Evolutionary conservation across 2,113 vertebrate genomes (phyloP).

Genomic region (Gallinago undulata): DNA sequence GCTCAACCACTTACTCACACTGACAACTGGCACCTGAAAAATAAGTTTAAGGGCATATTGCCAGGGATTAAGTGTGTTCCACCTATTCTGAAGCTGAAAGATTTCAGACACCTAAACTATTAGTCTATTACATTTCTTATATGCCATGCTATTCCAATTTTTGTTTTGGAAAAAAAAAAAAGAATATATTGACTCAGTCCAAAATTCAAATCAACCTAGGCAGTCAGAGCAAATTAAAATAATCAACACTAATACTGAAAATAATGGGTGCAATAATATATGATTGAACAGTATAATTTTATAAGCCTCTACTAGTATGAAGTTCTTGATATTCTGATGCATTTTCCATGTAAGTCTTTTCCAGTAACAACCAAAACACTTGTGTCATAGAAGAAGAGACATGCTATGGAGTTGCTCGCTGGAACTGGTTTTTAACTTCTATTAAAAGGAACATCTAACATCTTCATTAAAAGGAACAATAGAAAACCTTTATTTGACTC

Average conservation of each 20-base stretch:
- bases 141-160: background rate
- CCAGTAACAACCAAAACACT: background rate
- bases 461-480: background rate
- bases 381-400: background rate
- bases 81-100: background rate
- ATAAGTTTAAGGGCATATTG: background rate
- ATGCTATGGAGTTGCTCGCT: background rate
- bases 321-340: background rate
- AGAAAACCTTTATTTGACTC: background rate
- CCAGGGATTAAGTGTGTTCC: background rate
- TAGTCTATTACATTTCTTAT: background rate
- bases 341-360: background rate
- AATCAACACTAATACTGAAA: background rate
- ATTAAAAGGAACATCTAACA: background rate
- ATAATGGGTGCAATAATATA: background rate
- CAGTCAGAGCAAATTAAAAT: background rate
- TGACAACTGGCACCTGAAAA: background rate
- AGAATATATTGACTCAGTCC: background rate
- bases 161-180: background rate
- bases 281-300: background rate
- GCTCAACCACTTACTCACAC: constrained; percentile 6
- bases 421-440: background rate
- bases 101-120: background rate
- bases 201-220: background rate
- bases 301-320: background rate